A percentile compares a stretch with the other conserved stretches of the same genome.
Conservation (phyloP, 2,797 vertebrate species). For the Clarias pachynema region DNA sequence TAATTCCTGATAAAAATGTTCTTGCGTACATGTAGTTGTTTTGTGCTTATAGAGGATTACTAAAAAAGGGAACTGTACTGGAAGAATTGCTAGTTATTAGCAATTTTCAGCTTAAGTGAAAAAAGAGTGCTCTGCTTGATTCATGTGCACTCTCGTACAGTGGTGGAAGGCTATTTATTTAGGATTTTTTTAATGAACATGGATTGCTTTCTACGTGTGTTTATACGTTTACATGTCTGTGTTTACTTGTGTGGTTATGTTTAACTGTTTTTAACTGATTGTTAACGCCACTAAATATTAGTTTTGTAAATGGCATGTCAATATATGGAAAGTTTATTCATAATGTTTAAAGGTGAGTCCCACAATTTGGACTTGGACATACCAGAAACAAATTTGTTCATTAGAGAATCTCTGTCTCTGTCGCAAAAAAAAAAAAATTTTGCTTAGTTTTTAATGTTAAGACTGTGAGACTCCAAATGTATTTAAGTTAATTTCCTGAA, state of each 20-base stretch:
- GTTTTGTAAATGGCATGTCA: not conserved
- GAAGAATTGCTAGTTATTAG: not conserved
- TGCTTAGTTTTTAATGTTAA: not conserved
- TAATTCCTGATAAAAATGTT: not conserved
- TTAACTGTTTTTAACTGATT: not conserved
- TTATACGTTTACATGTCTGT: not conserved
- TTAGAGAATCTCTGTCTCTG: not conserved
- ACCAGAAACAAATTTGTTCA: not conserved
- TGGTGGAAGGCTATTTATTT: not conserved
- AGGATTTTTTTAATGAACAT: not conserved
- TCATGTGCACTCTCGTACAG: not conserved
- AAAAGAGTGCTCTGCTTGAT: not conserved
- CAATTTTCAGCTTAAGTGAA: not conserved
- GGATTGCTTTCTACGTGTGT: not conserved
- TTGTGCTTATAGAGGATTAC: not conserved
- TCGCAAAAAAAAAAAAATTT: too few species aligned
- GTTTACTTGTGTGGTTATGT: not conserved
- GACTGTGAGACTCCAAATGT: not conserved
- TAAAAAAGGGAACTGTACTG: not conserved
- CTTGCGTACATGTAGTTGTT: not conserved
- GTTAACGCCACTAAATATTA: constrained; percentile 4
- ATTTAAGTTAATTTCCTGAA: not conserved
- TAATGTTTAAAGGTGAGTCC: not conserved
- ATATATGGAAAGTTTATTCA: not conserved
- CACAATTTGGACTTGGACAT: constrained; percentile 14